A percentile compares a stretch with the other conserved stretches of the same genome.
These are phyloP conservation scores for Petrocephalus microphthalmus DNA, from an alignment of 2,113 vertebrate species.

Conservation along the genomic window DNA sequence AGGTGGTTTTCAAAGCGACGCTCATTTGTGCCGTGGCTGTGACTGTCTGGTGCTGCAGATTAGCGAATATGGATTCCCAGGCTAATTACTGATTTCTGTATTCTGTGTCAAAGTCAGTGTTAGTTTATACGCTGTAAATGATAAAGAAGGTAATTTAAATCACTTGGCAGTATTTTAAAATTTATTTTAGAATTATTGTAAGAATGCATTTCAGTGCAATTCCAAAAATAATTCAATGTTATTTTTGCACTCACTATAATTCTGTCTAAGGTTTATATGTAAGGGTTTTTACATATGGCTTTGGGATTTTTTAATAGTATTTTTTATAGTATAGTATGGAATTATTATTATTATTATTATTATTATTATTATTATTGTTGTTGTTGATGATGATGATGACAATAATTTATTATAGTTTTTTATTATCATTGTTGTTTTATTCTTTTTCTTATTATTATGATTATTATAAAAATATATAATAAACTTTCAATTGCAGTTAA, in stretches of 20 bases:
- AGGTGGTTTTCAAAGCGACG: background rate
- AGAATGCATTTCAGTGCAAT: background rate
- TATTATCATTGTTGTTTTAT: background rate
- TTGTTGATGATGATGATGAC: no score
- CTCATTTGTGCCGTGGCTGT: background rate
- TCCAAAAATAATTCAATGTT: background rate
- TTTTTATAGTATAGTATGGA: background rate
- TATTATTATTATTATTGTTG: background rate
- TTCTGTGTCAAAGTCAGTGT: background rate
- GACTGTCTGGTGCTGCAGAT: background rate
- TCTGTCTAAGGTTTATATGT: background rate
- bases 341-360: background rate
- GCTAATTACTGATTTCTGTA: background rate
- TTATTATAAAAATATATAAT: background rate
- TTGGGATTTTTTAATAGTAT: background rate
- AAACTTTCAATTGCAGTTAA: background rate
- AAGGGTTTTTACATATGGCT: background rate
- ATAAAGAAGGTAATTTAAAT: background rate
- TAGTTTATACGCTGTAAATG: background rate
- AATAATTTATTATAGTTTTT: background rate
- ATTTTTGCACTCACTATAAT: background rate
- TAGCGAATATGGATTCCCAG: background rate
- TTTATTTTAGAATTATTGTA: background rate
- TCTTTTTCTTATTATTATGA: background rate
- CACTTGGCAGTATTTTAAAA: background rate